A percentile compares a stretch with the other conserved stretches of the same genome.
Evolutionary conservation across 1,140 invertebrate species (phyloP).

Genomic region (Diuraphis noxia): DNA sequence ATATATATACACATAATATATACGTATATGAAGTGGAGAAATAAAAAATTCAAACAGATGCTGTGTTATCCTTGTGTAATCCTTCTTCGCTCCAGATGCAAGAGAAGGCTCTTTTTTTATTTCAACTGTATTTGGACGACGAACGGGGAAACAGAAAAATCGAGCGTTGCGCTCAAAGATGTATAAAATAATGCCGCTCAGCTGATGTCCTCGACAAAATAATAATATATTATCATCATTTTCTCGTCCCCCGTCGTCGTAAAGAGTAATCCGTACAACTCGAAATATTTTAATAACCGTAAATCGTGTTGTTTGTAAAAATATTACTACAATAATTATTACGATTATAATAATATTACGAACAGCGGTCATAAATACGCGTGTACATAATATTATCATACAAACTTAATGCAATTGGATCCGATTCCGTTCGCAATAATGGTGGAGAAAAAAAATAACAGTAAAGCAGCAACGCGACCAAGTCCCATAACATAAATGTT

Average conservation of each 20-base stretch:
- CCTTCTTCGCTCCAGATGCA: conserved; percentile 36
- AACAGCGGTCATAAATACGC: background rate
- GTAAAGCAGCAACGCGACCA: background rate
- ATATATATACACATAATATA: background rate
- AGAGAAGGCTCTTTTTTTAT: conserved; percentile 26
- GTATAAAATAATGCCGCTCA: background rate
- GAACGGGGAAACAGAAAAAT: background rate
- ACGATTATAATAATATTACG: background rate
- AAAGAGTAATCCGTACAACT: background rate
- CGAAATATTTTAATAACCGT: background rate
- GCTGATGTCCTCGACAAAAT: background rate
- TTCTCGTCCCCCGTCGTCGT: background rate
- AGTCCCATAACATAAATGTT: conserved; percentile 34
- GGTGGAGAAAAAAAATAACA: background rate
- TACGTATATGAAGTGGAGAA: background rate
- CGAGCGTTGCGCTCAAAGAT: background rate
- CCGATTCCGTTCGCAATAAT: background rate
- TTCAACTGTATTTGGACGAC: background rate
- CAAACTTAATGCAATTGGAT: background rate
- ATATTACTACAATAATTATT: background rate
- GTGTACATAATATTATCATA: background rate
- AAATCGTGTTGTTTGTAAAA: background rate
- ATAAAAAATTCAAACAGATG: conserved; percentile 32
- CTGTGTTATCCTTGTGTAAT: background rate
- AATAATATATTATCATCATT: background rate